Evolutionary conservation across 1,140 invertebrate genomes (phyloP), one percentile per base, ranked within the genome.

Genomic region (Drosophila bipectinata): DNA sequence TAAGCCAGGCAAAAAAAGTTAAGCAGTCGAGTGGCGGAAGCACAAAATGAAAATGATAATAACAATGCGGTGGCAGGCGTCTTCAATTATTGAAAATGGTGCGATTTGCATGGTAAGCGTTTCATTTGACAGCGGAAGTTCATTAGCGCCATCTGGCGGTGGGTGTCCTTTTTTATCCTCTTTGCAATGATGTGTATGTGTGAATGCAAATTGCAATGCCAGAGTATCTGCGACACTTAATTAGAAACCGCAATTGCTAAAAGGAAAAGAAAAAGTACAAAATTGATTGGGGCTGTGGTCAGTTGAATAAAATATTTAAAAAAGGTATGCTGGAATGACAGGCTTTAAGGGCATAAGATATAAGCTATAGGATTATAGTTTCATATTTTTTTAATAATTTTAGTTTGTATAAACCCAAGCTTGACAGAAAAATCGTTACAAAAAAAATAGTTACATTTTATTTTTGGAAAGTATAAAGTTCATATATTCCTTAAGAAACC

Each of bases 41-140:
- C 75, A 83, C 66, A 78, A 85, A 81, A 85, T 85, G 68, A 77
- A 87, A 87, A 87, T 87, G 72, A 88, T 88, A 82, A 85, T 85
- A 87, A 88, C 77, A 85, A 85, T 84, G 77, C 72, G 74, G 82
- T 63, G 69, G 74, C 71, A 58, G 62, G 53, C 74, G 34, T 57
- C 71, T 79, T 79, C 83, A 83, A 87, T 87, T 87, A 87, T 88
- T 83, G 83, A 87, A 88, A 79, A 76, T 72, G 82, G 45, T 37
- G 72, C 71, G 75, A 87, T 87, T 87, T 87, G 82, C 82, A 82
- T 87, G 79, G 74, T 58, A 87, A 85, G 82, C 82, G 73, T 77
- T 85, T 82, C 69, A 81, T 85, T 85, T 87, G 77, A 78, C 82
- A 75, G 78, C 81, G 81, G 81, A 85, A 87, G 83, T 75, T 85